Evolutionary conservation across 2,797 vertebrate genomes (phyloP).

Genomic region (Poeciliopsis paucimaculata): DNA sequence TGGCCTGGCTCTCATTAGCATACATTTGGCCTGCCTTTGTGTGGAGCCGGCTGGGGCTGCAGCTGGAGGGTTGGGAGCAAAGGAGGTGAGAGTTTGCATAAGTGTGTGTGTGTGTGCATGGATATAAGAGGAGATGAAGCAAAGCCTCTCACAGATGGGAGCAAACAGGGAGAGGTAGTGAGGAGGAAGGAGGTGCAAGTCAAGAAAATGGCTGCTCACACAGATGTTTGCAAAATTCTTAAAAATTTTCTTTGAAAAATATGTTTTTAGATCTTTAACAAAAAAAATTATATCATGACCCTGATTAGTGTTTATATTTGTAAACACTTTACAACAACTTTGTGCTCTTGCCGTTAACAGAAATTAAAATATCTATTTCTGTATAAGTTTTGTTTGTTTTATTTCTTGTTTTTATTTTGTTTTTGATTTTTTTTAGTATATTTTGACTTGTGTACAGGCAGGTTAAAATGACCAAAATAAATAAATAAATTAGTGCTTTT

Average conservation of each 20-base stretch:
- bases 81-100: conserved; percentile 47
- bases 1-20: conserved; percentile 80
- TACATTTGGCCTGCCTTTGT: conserved; percentile 78
- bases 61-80: conserved; percentile 63
- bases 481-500: background rate
- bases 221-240: conserved; percentile 24
- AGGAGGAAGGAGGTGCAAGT: conserved; percentile 23
- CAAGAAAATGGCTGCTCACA: conserved; percentile 13
- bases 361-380: no score
- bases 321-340: no score
- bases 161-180: conserved; percentile 39
- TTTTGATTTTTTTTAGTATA: no score
- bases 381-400: no score
- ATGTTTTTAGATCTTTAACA: background rate
- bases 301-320: background rate
- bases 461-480: no score
- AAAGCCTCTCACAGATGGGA: conserved; percentile 61
- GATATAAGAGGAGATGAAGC: conserved; percentile 46
- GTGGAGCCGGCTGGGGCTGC: conserved; percentile 70
- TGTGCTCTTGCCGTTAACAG: no score
- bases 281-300: background rate
- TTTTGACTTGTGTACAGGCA: no score
- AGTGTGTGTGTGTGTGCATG: conserved; percentile 17
- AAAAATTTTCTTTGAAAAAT: background rate
- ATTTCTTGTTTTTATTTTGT: no score